Evolutionary conservation across 2,113 vertebrate genomes (phyloP).

Genomic region (Piprites chloris): DNA sequence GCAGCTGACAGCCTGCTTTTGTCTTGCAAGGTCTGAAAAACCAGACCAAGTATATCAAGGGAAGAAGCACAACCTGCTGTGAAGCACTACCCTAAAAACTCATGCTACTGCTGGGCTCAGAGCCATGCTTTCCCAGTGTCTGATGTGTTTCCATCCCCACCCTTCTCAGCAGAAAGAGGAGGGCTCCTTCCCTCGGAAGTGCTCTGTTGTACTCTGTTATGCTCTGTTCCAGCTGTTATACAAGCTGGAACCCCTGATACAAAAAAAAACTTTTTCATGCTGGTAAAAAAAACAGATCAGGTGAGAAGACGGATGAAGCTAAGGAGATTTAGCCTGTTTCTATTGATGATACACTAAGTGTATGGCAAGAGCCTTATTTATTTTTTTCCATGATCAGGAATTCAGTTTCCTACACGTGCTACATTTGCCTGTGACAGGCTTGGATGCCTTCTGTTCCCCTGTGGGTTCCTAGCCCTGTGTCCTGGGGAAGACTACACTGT

Average conservation of each 20-base stretch:
- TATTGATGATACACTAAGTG: not conserved
- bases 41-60: not conserved
- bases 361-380: not conserved
- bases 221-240: not conserved
- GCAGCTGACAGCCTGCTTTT: not conserved
- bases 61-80: not conserved
- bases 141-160: not conserved
- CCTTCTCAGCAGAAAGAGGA: not conserved
- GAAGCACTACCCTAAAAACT: not conserved
- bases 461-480: not conserved
- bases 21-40: not conserved
- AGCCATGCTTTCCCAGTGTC: not conserved
- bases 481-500: not conserved
- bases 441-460: not conserved
- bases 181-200: not conserved
- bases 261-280: not conserved
- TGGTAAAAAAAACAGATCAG: not conserved
- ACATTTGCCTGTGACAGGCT: not conserved
- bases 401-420: not conserved
- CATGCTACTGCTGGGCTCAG: not conserved
- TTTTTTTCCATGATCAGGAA: not conserved
- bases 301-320: not conserved
- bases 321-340: not conserved
- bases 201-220: not conserved
- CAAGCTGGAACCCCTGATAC: not conserved